phyloP scores from a whole-genome alignment of 2,797 vertebrate genomes.

The Chelon labrosus region DNA sequence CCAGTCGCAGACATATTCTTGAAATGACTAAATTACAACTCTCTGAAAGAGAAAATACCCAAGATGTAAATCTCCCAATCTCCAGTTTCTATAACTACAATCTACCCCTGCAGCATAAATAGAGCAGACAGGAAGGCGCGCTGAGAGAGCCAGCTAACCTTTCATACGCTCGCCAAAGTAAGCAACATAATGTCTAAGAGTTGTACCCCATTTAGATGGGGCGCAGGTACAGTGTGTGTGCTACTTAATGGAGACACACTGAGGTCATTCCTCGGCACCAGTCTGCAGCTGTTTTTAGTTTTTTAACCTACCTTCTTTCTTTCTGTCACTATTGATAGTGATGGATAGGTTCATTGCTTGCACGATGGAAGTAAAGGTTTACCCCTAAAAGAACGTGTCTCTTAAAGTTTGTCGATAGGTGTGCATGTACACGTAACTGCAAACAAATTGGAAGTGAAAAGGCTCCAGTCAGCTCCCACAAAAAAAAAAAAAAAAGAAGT shows the following conservation, averaged over 20 bases:
- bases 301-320: not conserved
- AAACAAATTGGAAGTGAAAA: not conserved
- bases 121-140: slow-evolving; percentile 29
- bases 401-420: not conserved
- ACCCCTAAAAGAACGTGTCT: not conserved
- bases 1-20: not conserved
- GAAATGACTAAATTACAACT: slow-evolving; percentile 23
- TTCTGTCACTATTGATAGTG: not conserved
- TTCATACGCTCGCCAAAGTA: slow-evolving; percentile 43
- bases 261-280: slow-evolving; percentile 31
- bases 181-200: slow-evolving; percentile 34
- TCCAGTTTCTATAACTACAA: slow-evolving; percentile 6
- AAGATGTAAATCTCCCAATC: slow-evolving; percentile 17
- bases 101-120: slow-evolving; percentile 23
- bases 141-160: slow-evolving; percentile 34
- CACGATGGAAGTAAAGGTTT: not conserved
- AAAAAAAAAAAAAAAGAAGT: too few species aligned
- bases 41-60: slow-evolving; percentile 5
- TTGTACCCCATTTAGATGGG: slow-evolving; percentile 17
- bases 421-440: not conserved
- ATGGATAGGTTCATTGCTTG: not conserved
- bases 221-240: slow-evolving; percentile 16
- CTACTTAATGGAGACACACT: slow-evolving; percentile 29
- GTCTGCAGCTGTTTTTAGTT: slow-evolving; percentile 2
- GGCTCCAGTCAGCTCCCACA: too few species aligned